These are phyloP conservation scores for Drosophila acutilabella DNA, from an alignment of 2,888 invertebrate genomes.

Conservation along the genomic window DNA sequence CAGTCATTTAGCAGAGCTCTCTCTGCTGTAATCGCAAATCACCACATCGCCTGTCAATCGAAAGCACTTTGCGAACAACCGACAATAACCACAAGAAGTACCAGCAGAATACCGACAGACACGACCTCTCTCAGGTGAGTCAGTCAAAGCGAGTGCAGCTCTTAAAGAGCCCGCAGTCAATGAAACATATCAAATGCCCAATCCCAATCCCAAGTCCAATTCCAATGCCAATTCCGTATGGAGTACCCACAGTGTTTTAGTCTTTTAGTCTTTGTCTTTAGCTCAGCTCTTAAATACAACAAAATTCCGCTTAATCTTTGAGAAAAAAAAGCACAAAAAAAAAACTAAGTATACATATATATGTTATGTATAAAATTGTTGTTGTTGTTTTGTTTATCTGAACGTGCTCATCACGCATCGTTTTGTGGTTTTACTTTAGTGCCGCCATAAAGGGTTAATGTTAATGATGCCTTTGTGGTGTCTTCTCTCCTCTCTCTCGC, in stretches of 20 bases:
- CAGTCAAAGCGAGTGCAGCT: conserved; percentile 18
- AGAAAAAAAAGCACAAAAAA: conserved; percentile 17
- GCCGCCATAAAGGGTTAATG: conserved; percentile 79
- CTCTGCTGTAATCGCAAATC: conserved; percentile 31
- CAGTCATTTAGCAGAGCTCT: conserved; percentile 47
- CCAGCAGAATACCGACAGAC: conserved; percentile 29
- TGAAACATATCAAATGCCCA: conserved; percentile 58
- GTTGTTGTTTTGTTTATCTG: conserved; percentile 68
- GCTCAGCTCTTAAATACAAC: conserved; percentile 48
- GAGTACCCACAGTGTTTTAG: conserved; percentile 13
- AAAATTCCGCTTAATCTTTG: conserved; percentile 74
- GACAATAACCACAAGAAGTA: conserved; percentile 33
- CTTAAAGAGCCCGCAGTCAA: conserved; percentile 22
- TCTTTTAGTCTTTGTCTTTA: conserved; percentile 44
- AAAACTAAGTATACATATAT: conserved; percentile 15
- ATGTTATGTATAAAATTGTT: conserved; percentile 35
- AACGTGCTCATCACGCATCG: conserved; percentile 80
- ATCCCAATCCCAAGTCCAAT: conserved; percentile 11
- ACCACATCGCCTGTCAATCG: conserved; percentile 62
- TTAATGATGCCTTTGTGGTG: conserved; percentile 71
- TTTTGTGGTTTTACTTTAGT: conserved; percentile 76
- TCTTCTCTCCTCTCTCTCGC: conserved; percentile 8
- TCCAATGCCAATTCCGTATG: conserved; percentile 16
- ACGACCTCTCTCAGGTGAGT: conserved; percentile 53
- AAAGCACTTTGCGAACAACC: conserved; percentile 45